Evolutionary conservation across 2,797 vertebrate genomes (phyloP), one percentile per base, ranked within the genome.

Genomic region (Eulemur albifrons): DNA sequence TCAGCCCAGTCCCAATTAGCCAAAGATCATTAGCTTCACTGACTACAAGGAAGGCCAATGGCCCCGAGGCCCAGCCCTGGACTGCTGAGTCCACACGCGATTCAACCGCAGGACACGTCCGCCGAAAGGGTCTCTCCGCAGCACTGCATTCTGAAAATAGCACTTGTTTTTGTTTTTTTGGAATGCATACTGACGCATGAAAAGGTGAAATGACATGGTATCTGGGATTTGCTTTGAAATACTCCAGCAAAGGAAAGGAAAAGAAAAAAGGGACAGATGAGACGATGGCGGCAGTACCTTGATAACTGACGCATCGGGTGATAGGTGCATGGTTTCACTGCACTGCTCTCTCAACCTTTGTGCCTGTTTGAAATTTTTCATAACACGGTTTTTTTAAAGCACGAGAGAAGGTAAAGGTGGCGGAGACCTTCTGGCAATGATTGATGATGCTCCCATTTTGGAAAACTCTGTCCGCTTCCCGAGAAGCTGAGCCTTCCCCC

Each of bases 221-320:
- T 81, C 95, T 91, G 92, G 84, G 75, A 82, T 45, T 43, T 40
- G n/a, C 96, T 82, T 7, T 69, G 94, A 79, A 88, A 88, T 3
- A 25, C 67, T 12, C 25, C 65, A 50, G 92, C 63, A 57, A 35
- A 73, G 45, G 30, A 61, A 11, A 69, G 35, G 21, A 70, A 52
- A 43, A 65, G 52, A 1, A 17, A 23, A 84, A 77, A 59, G 1
- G 45, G 20, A 23, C 30, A 20, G 54, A 35, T 5, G 88, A 25
- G 85, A 13, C 5, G 1, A 43, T 18, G 1, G 5, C 1, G 14
- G 87, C 43, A 0, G 73, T 7, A 25, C 7, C 52, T 6, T 40
- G 57, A 52, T 3, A 10, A 6, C 9, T 0, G 2, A 1, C 0
- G 12, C 25, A 30, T 25, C 54, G 2, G 4, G 15, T 6, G 83